Percentiles rank a stretch among this genome's conserved stretches.
These are phyloP conservation scores for Idaea dimidiata DNA, from an alignment of 2,888 invertebrate species.

Conservation along the genomic window DNA sequence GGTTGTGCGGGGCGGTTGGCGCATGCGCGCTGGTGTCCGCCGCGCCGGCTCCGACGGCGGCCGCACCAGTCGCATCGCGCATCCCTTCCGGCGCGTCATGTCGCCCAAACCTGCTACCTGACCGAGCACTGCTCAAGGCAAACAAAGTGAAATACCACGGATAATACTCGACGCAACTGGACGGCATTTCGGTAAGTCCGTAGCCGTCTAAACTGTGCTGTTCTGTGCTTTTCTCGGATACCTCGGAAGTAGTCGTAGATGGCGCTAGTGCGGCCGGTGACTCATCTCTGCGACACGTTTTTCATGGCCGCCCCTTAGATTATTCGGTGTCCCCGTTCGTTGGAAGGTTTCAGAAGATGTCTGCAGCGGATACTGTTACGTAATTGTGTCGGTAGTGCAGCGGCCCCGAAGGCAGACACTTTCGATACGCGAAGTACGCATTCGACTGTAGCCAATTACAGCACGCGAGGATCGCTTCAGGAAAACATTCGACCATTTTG, in stretches of 20 bases:
- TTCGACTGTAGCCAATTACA: conserved; percentile 65
- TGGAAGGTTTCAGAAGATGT: conserved; percentile 51
- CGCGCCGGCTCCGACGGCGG: conserved; percentile 52
- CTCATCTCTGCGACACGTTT: conserved; percentile 77
- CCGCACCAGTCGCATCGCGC: conserved; percentile 76
- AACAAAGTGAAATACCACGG: conserved; percentile 51
- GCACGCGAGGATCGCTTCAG: conserved; percentile 73
- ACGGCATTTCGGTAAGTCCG: conserved; percentile 68
- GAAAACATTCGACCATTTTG: conserved; percentile 78
- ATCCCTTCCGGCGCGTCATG: conserved; percentile 68
- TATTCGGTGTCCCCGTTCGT: conserved; percentile 48
- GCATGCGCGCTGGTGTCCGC: conserved; percentile 57
- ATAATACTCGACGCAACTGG: conserved; percentile 45
- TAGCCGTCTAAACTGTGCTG: conserved; percentile 47
- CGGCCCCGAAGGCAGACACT: conserved; percentile 60
- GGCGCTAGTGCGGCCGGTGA: conserved; percentile 72
- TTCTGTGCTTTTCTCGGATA: conserved; percentile 54
- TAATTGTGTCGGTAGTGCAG: conserved; percentile 69
- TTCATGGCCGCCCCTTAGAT: conserved; percentile 75
- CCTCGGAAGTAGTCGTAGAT: conserved; percentile 46
- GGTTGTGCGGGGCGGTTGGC: conserved; percentile 51
- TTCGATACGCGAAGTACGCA: conserved; percentile 61
- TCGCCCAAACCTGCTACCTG: conserved; percentile 69
- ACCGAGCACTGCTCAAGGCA: conserved; percentile 63
- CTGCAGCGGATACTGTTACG: conserved; percentile 71